Evolutionary conservation across 2,113 vertebrate species (phyloP).

Genomic region (Ahaetulla prasina): DNA sequence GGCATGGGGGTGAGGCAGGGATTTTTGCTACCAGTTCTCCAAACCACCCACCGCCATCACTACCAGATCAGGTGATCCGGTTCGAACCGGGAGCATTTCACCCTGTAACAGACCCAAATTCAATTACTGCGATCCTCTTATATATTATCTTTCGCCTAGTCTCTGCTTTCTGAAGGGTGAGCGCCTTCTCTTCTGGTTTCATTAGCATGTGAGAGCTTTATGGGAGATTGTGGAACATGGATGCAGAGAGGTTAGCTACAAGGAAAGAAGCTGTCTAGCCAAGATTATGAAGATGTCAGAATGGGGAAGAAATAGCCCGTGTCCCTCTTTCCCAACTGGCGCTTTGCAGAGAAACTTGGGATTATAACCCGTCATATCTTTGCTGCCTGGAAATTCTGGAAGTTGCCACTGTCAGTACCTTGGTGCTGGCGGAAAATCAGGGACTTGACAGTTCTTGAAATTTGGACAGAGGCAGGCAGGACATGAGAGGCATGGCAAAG

Average conservation of each 20-base stretch:
- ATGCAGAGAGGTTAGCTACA: not conserved
- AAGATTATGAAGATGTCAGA: not conserved
- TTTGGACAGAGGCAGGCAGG: not conserved
- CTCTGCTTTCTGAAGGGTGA: constrained; percentile 45
- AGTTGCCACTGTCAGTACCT: not conserved
- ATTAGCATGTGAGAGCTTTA: constrained; percentile 34
- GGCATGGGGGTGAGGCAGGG: too few species aligned
- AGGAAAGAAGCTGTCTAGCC: not conserved
- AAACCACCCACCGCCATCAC: too few species aligned
- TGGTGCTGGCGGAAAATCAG: not conserved
- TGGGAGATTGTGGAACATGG: not conserved
- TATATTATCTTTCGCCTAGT: not conserved
- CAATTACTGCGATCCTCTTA: constrained; percentile 45
- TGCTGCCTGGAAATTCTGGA: not conserved
- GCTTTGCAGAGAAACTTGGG: not conserved
- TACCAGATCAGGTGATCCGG: too few species aligned
- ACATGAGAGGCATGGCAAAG: not conserved
- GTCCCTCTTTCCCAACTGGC: not conserved
- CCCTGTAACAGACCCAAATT: constrained; percentile 51
- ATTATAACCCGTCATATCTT: not conserved
- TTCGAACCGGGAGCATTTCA: too few species aligned
- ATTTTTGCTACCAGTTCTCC: too few species aligned
- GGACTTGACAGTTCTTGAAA: not conserved
- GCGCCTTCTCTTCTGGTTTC: constrained; percentile 39
- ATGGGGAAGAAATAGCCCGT: not conserved